Base-by-base conservation (phyloP, 2,888 invertebrate species). In the Andrena chrysosceles region DNA sequence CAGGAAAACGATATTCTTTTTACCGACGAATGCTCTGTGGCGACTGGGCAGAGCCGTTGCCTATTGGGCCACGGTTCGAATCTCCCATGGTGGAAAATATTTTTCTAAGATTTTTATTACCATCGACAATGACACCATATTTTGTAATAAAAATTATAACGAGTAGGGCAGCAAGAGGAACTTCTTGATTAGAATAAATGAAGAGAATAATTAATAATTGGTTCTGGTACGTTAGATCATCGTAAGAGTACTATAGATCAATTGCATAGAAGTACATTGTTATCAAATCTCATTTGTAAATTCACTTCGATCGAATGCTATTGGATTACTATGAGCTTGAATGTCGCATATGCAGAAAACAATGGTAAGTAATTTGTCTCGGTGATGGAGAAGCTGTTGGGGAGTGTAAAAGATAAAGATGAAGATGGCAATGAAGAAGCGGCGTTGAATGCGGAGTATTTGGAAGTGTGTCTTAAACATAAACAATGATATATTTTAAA, bases 401-500 rank as follows among this genome's bases (percentile, higher is more conserved):
- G 62, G 35, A 35, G 48, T 48, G 10, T 1, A 7, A 23, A 29
- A 26, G 20, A 29, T 23, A 23, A 54, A 16, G 54, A 64, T 16
- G 54, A 56, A 13, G 33, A 70, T n/a, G 49, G 42, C 63, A 20
- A 77, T n/a, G 54, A 75, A n/a, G 75, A 75, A 23, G 33, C 26
- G 74, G 23, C 4, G 26, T 26, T 66, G 49, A 74, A 71, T 59
- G 54, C 31, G 81, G 81, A 81, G 20, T 80, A 67, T 31, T 81
- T 75, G 81, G 82, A 81, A 80, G 63, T 82, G 74, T 79, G 35
- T 81, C 82, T 75, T 70, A 82, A 82, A 82, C 81, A 82, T 80
- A 81, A 82, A 80, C 82, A 82, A 82, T 82, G 69, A 80, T 81
- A 76, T 81, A 83, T 81, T 83, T 83, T 81, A 81, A 83, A 83